Evolutionary conservation across 2,888 invertebrate species (phyloP).

Genomic region (Drosophila longiperda): DNA sequence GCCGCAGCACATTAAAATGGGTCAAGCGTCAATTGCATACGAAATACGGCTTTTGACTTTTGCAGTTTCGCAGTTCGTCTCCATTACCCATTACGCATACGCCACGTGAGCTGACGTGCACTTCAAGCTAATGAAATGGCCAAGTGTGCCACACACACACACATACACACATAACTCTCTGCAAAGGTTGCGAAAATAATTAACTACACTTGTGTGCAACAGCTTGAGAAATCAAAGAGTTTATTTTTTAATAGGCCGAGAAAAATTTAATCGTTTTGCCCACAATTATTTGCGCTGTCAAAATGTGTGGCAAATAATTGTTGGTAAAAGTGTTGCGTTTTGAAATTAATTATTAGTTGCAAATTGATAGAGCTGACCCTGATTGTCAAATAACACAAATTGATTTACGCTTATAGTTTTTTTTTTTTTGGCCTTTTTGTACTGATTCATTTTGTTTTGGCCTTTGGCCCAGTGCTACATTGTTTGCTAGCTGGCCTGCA

Average conservation of each 20-base stretch:
- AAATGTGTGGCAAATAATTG: constrained; percentile 1
- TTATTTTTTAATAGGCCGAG: not conserved
- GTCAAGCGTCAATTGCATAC: constrained; percentile 55
- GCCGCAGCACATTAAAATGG: constrained; percentile 39
- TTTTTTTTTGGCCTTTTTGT: not conserved
- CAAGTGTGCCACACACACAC: constrained; percentile 46
- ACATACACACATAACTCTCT: constrained; percentile 8
- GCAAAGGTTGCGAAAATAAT: constrained; percentile 31
- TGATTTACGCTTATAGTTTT: constrained; percentile 57
- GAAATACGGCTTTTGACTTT: constrained; percentile 40
- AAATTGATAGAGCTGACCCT: constrained; percentile 47
- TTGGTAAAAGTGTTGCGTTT: not conserved
- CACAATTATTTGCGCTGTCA: not conserved
- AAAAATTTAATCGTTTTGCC: not conserved
- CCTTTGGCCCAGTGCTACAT: not conserved
- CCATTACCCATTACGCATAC: constrained; percentile 57
- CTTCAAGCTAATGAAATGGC: constrained; percentile 60
- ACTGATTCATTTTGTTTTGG: not conserved
- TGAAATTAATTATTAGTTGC: constrained; percentile 60
- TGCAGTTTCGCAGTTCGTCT: constrained; percentile 20
- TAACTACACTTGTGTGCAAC: constrained; percentile 36
- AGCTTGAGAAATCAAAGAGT: constrained; percentile 9
- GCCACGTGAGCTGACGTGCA: constrained; percentile 47
- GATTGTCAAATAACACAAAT: constrained; percentile 53
- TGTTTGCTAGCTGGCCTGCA: constrained; percentile 32